These are phyloP conservation scores for Himalopsyche anomala DNA, from an alignment of 2,888 invertebrate genomes.

Conservation along the genomic window DNA sequence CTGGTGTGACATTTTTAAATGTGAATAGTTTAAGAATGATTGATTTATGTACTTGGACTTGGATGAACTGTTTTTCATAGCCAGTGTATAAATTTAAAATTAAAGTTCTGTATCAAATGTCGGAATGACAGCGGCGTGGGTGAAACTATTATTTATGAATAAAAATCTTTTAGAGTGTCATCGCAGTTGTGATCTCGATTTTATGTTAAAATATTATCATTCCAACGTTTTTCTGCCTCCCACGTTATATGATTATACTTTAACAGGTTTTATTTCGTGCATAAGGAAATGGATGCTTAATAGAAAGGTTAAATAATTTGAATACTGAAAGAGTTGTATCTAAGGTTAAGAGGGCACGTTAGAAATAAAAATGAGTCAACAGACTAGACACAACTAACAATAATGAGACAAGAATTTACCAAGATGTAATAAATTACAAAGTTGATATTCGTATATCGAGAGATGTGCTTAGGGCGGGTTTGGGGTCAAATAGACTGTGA, in stretches of 20 bases:
- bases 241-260: background rate
- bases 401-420: no score
- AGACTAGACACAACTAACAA: no score
- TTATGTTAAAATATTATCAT: slow-evolving; percentile 26
- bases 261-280: background rate
- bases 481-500: no score
- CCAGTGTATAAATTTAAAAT: slow-evolving; percentile 22
- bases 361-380: no score
- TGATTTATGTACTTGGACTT: background rate
- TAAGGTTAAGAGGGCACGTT: no score
- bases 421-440: no score
- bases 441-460: no score
- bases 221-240: slow-evolving; percentile 13
- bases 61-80: background rate
- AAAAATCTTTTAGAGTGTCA: slow-evolving; percentile 36
- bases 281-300: background rate
- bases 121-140: slow-evolving; percentile 36
- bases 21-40: slow-evolving; percentile 11
- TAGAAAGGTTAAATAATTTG: background rate
- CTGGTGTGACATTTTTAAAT: slow-evolving; percentile 9
- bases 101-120: slow-evolving; percentile 32
- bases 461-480: no score
- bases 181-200: slow-evolving; percentile 44
- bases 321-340: background rate
- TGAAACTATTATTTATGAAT: slow-evolving; percentile 34